Evolutionary conservation across 1,140 invertebrate genomes (phyloP).

Genomic region (Caenorhabditis inopinata): DNA sequence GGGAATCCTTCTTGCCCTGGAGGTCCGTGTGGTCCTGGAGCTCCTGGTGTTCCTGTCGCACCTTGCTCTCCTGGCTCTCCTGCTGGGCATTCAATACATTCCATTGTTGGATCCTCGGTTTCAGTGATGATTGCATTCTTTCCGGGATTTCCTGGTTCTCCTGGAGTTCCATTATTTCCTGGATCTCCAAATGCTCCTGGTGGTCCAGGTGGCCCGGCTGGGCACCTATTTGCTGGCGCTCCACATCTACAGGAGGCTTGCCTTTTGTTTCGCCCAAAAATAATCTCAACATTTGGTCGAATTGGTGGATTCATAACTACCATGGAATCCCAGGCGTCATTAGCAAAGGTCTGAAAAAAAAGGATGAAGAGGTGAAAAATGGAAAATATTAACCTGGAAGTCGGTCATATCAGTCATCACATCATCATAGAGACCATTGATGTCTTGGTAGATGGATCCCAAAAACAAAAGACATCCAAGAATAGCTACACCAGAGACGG

Average conservation of each 20-base stretch:
- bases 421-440: conserved; percentile 41
- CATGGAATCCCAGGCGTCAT: conserved; percentile 47
- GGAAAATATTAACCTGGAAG: conserved; percentile 36
- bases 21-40: no score
- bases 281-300: background rate
- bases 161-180: conserved; percentile 39
- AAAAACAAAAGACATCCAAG: conserved; percentile 11
- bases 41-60: no score
- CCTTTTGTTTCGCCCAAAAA: conserved; percentile 48
- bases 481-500: conserved; percentile 1
- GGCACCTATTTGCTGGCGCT: conserved; percentile 34
- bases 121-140: background rate
- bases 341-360: no score
- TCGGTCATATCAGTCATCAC: conserved; percentile 45
- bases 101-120: background rate
- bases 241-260: conserved; percentile 38
- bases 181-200: conserved; percentile 35
- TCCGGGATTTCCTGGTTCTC: conserved; percentile 32
- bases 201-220: conserved; percentile 46
- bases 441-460: conserved; percentile 43
- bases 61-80: conserved; percentile 42
- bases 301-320: conserved; percentile 14
- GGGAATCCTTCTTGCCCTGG: conserved; percentile 38
- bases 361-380: no score
- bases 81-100: conserved; percentile 44